Evolutionary conservation across 1,140 invertebrate species (phyloP).

Genomic region (Gryon sp.): DNA sequence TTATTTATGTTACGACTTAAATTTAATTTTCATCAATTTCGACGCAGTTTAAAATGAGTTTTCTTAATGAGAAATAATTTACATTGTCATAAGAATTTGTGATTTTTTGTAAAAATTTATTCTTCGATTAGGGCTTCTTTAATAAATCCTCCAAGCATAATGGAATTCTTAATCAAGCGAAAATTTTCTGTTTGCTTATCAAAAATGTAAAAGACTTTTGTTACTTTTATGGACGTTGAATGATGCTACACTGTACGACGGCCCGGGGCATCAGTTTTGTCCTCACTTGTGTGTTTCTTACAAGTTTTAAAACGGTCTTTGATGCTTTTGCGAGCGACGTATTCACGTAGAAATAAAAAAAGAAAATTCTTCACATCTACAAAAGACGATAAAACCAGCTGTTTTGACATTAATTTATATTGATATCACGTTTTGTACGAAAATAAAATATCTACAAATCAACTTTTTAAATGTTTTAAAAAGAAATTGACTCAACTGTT

Average conservation of each 20-base stretch:
- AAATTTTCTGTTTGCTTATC: constrained; percentile 41
- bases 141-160: constrained; percentile 15
- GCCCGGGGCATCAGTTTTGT: constrained; percentile 3
- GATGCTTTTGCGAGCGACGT: constrained; percentile 6
- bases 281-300: constrained; percentile 8
- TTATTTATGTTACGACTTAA: too few relatives aligned
- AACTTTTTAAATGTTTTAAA: too few relatives aligned
- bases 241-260: constrained; percentile 14
- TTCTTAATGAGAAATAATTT: too few relatives aligned
- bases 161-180: constrained; percentile 42
- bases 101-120: too few relatives aligned
- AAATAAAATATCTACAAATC: too few relatives aligned
- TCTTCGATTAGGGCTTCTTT: constrained; percentile 1
- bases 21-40: too few relatives aligned
- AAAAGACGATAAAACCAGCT: constrained; percentile 3
- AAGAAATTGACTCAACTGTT: too few relatives aligned
- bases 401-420: not conserved
- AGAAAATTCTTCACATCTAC: constrained; percentile 1
- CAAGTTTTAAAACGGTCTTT: constrained; percentile 25
- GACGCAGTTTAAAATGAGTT: too few relatives aligned
- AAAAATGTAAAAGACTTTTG: constrained; percentile 26
- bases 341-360: constrained; percentile 1
- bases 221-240: constrained; percentile 30
- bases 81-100: too few relatives aligned
- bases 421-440: constrained; percentile 3